Base-by-base conservation (phyloP, 2,888 invertebrate species). In the Erannis defoliaria region DNA sequence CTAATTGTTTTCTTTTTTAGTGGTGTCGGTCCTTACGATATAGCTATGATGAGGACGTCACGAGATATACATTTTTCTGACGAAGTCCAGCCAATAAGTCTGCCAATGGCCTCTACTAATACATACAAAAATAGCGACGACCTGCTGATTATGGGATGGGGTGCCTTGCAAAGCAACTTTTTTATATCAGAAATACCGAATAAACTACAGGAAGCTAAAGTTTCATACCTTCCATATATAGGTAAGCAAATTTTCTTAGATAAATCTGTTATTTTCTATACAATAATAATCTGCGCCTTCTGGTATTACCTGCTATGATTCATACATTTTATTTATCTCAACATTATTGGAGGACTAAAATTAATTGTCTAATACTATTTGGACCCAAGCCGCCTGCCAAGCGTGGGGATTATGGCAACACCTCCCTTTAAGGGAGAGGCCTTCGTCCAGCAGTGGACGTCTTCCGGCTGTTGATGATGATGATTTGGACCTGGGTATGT, bases 91-190 rank as follows among this genome's bases (percentile, higher is more conserved):
- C 9, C 80, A 83, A 29, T 81, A 80, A 66, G 81, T 94, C 0
- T 83, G n/a, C 62, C 62, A 5, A 8, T 23, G 1, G 5, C 3
- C 1, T 19, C 18, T 1, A 38, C 26, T 21, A 10, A 16, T 9
- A 18, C 18, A n/a, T 54, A 35, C n/a, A 35, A 78, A 5, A 62
- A 64, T 0, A 64, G 67, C 18, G 74, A 80, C 1, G 61, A 78
- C 2, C 67, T 89, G 0, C 84, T 77, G 23, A 75, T 94, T 6
- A 81, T 89, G 19, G 94, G 94, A 19, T 94, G 94, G 94, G 94
- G 94, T 8, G 88, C 82, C 6, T 62, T 92, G 57, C 86, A 75
- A 57, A 87, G 88, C 0, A 87, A 85, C 0, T 26, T 70, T 1
- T 87, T 90, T 12, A 76, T 88, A 64, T 88, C 90, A 19, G 84